These are phyloP conservation scores for Athalia rosae DNA, from an alignment of 2,888 invertebrate genomes.

Conservation along the genomic window DNA sequence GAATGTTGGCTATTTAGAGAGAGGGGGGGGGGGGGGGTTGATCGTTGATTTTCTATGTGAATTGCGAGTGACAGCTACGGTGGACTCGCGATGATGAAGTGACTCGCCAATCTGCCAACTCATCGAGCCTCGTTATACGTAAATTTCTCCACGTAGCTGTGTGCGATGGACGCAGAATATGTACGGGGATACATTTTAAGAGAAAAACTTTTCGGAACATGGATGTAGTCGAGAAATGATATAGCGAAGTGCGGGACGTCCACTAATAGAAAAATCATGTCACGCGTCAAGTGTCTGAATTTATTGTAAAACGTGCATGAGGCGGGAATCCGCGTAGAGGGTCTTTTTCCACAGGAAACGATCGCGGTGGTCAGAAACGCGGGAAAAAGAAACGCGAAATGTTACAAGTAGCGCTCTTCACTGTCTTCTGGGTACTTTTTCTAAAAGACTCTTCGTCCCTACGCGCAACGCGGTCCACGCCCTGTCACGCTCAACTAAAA, in stretches of 20 bases:
- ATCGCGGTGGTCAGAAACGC: conserved; percentile 4
- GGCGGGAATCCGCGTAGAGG: conserved; percentile 4
- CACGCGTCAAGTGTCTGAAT: conserved; percentile 63
- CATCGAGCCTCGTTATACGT: conserved; percentile 53
- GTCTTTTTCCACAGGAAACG: conserved; percentile 1
- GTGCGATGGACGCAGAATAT: background rate
- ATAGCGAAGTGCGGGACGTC: conserved; percentile 22
- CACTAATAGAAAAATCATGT: conserved; percentile 72
- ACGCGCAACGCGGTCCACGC: no score
- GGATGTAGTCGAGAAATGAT: background rate
- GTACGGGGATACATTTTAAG: conserved; percentile 21
- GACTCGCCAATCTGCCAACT: conserved; percentile 62
- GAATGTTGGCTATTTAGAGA: conserved; percentile 21
- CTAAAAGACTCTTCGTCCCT: background rate
- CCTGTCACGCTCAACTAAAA: background rate
- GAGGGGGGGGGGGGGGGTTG: no score
- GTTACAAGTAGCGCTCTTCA: background rate
- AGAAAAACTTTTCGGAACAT: background rate
- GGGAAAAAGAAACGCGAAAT: conserved; percentile 1
- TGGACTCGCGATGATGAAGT: conserved; percentile 65
- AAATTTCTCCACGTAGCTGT: conserved; percentile 13
- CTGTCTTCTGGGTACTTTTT: background rate
- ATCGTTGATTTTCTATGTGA: conserved; percentile 42
- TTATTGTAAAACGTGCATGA: conserved; percentile 63
- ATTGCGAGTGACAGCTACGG: conserved; percentile 68